Evolutionary conservation across 2,888 invertebrate genomes (phyloP).

Genomic region (Tanytarsus gracilentus): DNA sequence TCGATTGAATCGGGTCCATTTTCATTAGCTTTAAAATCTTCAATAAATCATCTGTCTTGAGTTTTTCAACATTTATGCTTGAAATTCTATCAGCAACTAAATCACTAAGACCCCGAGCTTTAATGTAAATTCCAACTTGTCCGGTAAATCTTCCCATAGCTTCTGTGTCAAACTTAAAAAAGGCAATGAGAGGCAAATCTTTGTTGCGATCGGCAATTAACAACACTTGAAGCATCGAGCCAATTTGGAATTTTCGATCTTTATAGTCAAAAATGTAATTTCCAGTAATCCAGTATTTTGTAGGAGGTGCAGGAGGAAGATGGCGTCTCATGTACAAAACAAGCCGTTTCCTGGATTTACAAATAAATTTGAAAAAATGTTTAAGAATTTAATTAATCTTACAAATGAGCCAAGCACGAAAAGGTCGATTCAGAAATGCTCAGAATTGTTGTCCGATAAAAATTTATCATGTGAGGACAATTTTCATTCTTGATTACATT

Average conservation of each 20-base stretch:
- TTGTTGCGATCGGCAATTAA: constrained; percentile 57
- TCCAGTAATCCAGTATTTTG: constrained; percentile 57
- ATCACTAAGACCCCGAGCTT: constrained; percentile 44
- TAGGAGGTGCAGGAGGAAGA: constrained; percentile 48
- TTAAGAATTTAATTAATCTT: constrained; percentile 40
- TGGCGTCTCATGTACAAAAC: constrained; percentile 57
- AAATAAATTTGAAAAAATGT: background rate
- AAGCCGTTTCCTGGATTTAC: constrained; percentile 49
- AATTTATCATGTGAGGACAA: constrained; percentile 56
- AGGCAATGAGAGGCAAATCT: constrained; percentile 54
- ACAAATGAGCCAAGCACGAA: constrained; percentile 59
- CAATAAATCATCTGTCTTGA: constrained; percentile 49
- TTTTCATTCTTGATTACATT: constrained; percentile 56
- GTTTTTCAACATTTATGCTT: constrained; percentile 44
- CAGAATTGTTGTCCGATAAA: constrained; percentile 61
- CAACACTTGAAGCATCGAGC: constrained; percentile 51
- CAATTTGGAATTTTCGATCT: constrained; percentile 52
- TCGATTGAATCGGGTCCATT: constrained; percentile 41
- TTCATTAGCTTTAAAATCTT: constrained; percentile 44
- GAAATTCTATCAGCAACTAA: constrained; percentile 44
- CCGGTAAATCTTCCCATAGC: constrained; percentile 41
- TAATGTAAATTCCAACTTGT: constrained; percentile 46
- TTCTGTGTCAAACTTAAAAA: constrained; percentile 50
- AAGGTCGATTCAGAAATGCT: constrained; percentile 58
- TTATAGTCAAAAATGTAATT: constrained; percentile 62